Conservation (phyloP, 2,113 vertebrate species). For the Noturus placidus region DNA sequence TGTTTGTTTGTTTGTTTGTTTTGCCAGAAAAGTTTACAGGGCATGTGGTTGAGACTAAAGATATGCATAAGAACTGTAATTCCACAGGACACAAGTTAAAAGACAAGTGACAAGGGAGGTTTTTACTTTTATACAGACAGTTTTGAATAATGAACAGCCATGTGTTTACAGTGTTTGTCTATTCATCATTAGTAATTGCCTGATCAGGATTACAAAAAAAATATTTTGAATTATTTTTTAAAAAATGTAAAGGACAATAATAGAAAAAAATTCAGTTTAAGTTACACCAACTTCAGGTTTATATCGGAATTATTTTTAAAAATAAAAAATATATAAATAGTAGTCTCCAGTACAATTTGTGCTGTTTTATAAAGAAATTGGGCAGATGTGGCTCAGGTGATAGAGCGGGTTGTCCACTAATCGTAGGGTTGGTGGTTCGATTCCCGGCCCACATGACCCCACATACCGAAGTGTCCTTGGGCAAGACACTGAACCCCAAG, state of each 20-base stretch:
- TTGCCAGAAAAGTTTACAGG: neutral
- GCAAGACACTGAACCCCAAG: too few relatives aligned
- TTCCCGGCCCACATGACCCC: too few relatives aligned
- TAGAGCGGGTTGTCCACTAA: too few relatives aligned
- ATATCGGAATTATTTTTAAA: neutral
- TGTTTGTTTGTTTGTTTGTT: neutral
- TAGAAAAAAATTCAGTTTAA: neutral
- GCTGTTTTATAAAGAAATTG: too few relatives aligned
- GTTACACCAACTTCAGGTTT: neutral
- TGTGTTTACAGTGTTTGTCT: neutral
- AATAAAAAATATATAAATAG: too few relatives aligned
- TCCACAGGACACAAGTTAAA: neutral
- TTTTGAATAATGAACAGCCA: neutral
- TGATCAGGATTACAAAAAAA: neutral
- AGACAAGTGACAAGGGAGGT: neutral
- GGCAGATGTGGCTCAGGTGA: too few relatives aligned
- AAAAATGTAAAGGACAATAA: neutral
- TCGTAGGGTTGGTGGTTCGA: too few relatives aligned
- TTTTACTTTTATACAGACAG: neutral
- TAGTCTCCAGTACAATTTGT: too few relatives aligned
- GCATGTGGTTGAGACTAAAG: neutral
- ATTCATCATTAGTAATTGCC: neutral
- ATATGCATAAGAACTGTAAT: neutral
- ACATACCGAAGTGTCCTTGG: too few relatives aligned
- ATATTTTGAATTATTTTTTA: neutral